Conservation (phyloP, 2,113 vertebrate genomes). For the Murina feae region DNA sequence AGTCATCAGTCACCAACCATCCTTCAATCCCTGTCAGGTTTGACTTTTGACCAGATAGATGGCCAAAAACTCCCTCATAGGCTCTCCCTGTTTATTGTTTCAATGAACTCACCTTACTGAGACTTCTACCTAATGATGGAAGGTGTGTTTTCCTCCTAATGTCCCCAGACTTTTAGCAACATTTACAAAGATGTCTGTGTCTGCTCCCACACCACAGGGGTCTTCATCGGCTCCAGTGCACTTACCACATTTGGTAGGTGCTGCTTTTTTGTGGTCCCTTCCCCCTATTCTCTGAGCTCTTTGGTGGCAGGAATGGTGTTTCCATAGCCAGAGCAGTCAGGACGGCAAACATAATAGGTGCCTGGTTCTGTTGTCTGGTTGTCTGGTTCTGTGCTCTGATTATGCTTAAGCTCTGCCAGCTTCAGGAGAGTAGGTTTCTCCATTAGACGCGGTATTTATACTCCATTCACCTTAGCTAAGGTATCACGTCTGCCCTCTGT, state of each 20-base stretch:
- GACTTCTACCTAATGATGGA: not conserved
- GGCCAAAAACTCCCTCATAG: not conserved
- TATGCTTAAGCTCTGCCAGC: not conserved
- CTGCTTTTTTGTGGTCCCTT: not conserved
- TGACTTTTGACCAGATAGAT: not conserved
- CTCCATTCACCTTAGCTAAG: not conserved
- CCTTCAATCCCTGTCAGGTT: not conserved
- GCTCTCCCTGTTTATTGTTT: not conserved
- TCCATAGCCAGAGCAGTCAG: not conserved
- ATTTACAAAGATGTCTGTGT: not conserved
- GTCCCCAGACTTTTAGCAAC: not conserved
- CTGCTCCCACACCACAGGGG: not conserved
- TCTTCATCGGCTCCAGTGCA: not conserved
- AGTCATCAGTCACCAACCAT: not conserved
- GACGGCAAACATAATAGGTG: not conserved
- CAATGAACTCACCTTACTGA: not conserved
- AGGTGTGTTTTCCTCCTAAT: not conserved
- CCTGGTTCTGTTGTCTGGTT: too few relatives aligned
- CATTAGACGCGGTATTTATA: rapidly evolving
- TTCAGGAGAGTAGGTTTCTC: rapidly evolving
- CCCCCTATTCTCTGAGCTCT: not conserved
- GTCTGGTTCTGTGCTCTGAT: not conserved
- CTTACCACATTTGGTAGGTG: not conserved
- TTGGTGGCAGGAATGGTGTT: not conserved
- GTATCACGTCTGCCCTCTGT: not conserved